Base-by-base conservation (phyloP, 2,113 vertebrate genomes). In the Plecturocebus donacophilus region DNA sequence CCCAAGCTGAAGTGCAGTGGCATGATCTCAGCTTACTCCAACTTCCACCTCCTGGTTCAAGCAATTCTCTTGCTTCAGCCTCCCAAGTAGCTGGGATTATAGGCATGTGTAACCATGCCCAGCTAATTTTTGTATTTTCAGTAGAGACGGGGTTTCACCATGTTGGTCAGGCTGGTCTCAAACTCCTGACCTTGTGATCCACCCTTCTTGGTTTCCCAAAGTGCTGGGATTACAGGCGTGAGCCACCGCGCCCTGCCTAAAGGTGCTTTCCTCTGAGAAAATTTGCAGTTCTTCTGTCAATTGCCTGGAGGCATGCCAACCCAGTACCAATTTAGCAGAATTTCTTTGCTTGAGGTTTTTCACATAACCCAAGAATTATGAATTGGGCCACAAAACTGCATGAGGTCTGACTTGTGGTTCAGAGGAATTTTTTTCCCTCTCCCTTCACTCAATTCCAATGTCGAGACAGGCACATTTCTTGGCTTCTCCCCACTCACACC, bases 301-400 rank as follows among this genome's bases (percentile, higher is more conserved):
- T 40, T 95, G 38, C 35, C 38, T 89, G 49, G 82, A 49, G 16
- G 45, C 21, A 47, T 17, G 25, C 70, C 49, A 87, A 73, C 38
- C n/a, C 64, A 96, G 42, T 12, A 58, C 16, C 20, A 49, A 49
- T 8, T 71, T 52, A 68, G 95, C 91, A 91, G 70, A 42, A 68
- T 87, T 93, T 91, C 75, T 90, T 66, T 75, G 38, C 52, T 91
- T 92, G 68, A 92, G 88, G 49, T 91, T 96, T 94, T 87, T 42
- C 42, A 27, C 9, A 49, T 71, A 12, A 70, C 6, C 66, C 54
- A 82, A 58, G 61, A 80, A 61, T 91, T 92, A 84, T 68, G 61
- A 68, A 83, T n/a, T 79, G 61, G 61, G 83, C 79, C 77, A 94
- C 90, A 97, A 61, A 82, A 89, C 86, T 75, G n/a, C 42, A 66